Percentiles rank a stretch among this genome's conserved stretches.
Conservation (phyloP, 1,140 invertebrate genomes). For the Drosophila baimaii region DNA sequence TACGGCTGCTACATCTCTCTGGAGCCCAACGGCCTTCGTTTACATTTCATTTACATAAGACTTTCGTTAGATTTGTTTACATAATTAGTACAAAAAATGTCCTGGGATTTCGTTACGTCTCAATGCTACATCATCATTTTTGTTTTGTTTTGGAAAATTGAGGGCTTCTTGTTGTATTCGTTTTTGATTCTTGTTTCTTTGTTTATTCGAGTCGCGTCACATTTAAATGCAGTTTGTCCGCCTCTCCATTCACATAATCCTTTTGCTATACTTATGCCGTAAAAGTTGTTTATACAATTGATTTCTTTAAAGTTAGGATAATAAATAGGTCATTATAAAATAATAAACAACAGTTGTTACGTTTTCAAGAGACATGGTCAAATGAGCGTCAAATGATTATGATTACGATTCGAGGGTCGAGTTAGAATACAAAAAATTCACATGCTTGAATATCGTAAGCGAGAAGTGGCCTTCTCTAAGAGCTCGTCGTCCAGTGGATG, state of each 20-base stretch:
- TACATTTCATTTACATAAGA: conserved; percentile 75
- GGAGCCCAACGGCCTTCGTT: conserved; percentile 62
- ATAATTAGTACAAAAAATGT: conserved; percentile 72
- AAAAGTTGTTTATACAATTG: conserved; percentile 75
- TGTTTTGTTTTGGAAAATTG: conserved; percentile 43
- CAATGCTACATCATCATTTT: conserved; percentile 32
- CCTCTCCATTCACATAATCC: conserved; percentile 61
- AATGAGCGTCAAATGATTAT: conserved; percentile 57
- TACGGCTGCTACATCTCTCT: conserved; percentile 50
- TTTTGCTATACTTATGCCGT: conserved; percentile 70
- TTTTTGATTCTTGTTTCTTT: conserved; percentile 51
- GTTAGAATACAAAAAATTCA: conserved; percentile 52
- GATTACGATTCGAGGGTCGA: conserved; percentile 57
- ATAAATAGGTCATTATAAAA: conserved; percentile 80
- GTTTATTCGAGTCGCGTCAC: conserved; percentile 76
- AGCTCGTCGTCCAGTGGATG: conserved; percentile 57
- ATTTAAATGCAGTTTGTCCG: conserved; percentile 74
- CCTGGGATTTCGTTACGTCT: conserved; percentile 53
- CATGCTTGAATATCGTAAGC: conserved; percentile 67
- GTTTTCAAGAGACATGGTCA: conserved; percentile 65
- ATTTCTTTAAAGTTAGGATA: conserved; percentile 74
- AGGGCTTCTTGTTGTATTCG: conserved; percentile 28
- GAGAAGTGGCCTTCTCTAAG: conserved; percentile 49
- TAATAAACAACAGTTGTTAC: conserved; percentile 79
- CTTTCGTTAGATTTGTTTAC: conserved; percentile 62